phyloP scores from a whole-genome alignment of 2,113 vertebrate species.

The Leucosticte australis region DNA sequence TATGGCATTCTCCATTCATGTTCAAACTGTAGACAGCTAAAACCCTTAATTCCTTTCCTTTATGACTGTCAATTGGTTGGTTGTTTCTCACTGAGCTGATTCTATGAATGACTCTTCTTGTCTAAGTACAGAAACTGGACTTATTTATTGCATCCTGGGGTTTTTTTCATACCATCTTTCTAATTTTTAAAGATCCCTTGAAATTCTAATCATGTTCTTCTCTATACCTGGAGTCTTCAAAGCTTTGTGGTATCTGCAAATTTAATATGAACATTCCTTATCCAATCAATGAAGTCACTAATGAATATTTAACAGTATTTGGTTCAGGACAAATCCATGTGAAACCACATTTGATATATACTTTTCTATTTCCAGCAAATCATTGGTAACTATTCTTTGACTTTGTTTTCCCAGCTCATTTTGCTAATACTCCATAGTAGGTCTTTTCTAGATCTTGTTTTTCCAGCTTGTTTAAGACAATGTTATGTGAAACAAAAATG shows the following conservation, averaged over 20 bases:
- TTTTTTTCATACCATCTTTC: not conserved
- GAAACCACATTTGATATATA: not conserved
- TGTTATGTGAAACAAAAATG: not conserved
- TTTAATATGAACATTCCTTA: not conserved
- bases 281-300: not conserved
- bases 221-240: not conserved
- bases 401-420: not conserved
- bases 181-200: not conserved
- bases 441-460: not conserved
- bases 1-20: not conserved
- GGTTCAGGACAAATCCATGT: not conserved
- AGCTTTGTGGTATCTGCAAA: not conserved
- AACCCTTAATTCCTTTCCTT: not conserved
- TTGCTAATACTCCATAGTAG: not conserved
- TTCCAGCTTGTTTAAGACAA: not conserved
- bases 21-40: not conserved
- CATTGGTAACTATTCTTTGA: not conserved
- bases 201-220: not conserved
- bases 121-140: not conserved
- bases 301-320: not conserved
- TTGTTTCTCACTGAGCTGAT: not conserved
- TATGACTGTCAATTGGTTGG: not conserved
- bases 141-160: not conserved
- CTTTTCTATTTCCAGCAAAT: not conserved
- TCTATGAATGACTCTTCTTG: not conserved